Conservation (phyloP, 2,113 vertebrate genomes). For the Myotis yumanensis region DNA sequence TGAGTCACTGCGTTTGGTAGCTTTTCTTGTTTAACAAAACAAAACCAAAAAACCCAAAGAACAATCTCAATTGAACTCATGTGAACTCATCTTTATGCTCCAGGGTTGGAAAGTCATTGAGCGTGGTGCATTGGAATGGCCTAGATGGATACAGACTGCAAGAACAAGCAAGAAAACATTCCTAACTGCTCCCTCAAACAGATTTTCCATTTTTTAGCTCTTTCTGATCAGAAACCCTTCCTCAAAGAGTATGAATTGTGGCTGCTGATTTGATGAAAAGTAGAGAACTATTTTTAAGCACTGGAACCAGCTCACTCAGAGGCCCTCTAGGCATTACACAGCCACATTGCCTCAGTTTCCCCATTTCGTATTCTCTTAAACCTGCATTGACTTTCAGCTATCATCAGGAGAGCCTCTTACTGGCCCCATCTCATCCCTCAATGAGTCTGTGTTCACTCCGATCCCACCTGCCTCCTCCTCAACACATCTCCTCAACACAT, state of each 20-base stretch:
- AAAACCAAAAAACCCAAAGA: not conserved
- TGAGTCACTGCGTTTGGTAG: not conserved
- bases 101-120: slow-evolving; percentile 34
- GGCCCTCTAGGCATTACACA: not conserved
- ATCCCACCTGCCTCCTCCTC: not conserved
- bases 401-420: not conserved
- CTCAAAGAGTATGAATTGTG: not conserved
- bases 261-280: not conserved
- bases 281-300: not conserved
- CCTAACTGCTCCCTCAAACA: not conserved
- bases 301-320: not conserved
- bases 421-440: no score
- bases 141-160: not conserved
- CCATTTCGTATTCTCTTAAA: not conserved
- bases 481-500: no score
- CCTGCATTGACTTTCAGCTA: not conserved
- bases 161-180: not conserved
- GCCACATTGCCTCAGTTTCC: not conserved
- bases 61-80: not conserved
- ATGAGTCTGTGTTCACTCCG: not conserved
- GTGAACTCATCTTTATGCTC: slow-evolving; percentile 4
- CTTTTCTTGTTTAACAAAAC: not conserved
- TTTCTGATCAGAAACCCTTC: not conserved
- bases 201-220: not conserved
- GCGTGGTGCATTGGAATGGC: not conserved